Base-by-base conservation (phyloP, 2,797 vertebrate species). In the Hemitrygon akajei region DNA sequence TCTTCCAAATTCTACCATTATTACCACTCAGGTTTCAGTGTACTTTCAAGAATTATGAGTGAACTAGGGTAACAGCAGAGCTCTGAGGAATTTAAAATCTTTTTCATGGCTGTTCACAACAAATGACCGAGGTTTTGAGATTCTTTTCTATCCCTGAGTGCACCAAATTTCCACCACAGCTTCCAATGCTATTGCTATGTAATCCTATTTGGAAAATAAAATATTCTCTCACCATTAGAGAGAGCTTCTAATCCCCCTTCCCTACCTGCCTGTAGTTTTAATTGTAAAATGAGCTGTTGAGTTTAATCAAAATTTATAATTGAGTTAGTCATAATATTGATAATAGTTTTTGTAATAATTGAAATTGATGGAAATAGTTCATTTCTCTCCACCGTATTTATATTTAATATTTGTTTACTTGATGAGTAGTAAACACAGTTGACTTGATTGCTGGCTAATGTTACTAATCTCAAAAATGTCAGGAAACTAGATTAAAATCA, bases 41-140 rank as follows among this genome's bases (percentile, higher is more conserved):
- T n/a, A 1, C 30, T 93, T 76, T 76, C 69, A 56, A 56, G 37
- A 75, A 56, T 76, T 56, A 71, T 47, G 37, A 47, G 37, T 94
- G 84, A 97, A 95, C 94, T 95, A 96, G 82, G 75, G 18, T 79
- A 16, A 93, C 66, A 34, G 94, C 94, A 94, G 82, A 93, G 91
- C 94, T 60, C 93, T 66, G 93, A 95, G 91, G 94, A 95, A 96
- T 95, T 94, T 95, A 95, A 96, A 96, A 95, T 94, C 60, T 87
- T 93, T 93, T 93, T 93, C 71, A 75, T 93, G 34, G 66, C 40
- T 47, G 12, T 71, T 93, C 40, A 4, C 27, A 30, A 16, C 91
- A 56, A 37, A 40, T 76, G 47, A 92, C 25, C 66, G 37, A 27
- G 91, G 22, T 22, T 92, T 92, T 92, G 91, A 92, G 75, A 92